Base-by-base conservation (phyloP, 2,888 invertebrate genomes). In the Ophioninae sp. region DNA sequence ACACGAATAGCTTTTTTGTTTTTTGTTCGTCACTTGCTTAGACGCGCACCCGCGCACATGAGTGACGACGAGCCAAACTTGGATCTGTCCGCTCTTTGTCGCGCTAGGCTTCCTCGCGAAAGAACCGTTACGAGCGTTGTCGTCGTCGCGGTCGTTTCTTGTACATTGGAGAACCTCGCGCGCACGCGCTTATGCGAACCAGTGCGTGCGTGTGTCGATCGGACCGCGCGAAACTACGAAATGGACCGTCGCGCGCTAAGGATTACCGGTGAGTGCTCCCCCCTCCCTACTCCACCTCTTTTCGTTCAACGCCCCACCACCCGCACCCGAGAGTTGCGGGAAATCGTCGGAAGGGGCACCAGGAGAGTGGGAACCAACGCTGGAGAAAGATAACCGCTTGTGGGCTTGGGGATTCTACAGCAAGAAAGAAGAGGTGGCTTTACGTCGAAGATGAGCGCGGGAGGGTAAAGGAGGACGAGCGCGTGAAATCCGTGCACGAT, bases 151-250 rank as follows among this genome's bases (percentile, higher is more conserved):
- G 51, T 51, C 51, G 51, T 44, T 9, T 51, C 6, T 13, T 51
- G 51, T 23, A 71, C 37, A 67, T 39, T 61, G 64, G 73, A 68
- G 61, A 41, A 17, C n/a, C n/a, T 63, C 65, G n/a, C 20, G 58
- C 58, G 63, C 76, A 63, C 69, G 39, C 71, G 74, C 69, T 72
- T 75, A 72, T 75, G 79, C 79, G 64, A 59, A 69, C 20, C 65
- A 39, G 71, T 22, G 68, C 58, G 23, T 22, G 23, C 39, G 78
- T 37, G 67, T 85, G 85, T 83, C 76, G 84, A 86, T 77, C 80
- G 86, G 65, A 80, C 84, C 84, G 84, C 85, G 83, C 86, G 85
- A 87, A 86, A 86, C 84, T 84, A 86, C 84, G 84, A 83, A 87
- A 87, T 87, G 87, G 85, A 87, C 87, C 87, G 85, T 79, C 80